These are phyloP conservation scores for Amphipoea lucens DNA, from an alignment of 2,888 invertebrate species.

Conservation along the genomic window DNA sequence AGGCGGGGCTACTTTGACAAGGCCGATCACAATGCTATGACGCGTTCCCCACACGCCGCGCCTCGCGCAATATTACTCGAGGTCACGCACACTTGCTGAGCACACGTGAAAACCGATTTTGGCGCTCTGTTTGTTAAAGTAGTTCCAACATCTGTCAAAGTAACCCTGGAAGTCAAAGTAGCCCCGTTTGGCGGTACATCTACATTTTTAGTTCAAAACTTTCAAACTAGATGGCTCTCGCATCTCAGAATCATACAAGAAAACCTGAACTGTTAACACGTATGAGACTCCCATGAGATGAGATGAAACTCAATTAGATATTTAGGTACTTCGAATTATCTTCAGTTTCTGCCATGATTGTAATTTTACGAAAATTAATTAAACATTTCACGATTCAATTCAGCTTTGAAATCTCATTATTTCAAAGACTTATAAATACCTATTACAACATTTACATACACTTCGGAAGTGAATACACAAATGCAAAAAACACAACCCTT, in stretches of 20 bases:
- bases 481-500: neutral
- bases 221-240: neutral
- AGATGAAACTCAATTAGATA: neutral
- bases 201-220: too few relatives aligned
- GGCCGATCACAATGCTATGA: too few relatives aligned
- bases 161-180: too few relatives aligned
- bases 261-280: neutral
- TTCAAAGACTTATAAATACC: neutral
- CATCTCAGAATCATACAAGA: neutral
- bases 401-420: neutral
- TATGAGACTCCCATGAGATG: neutral
- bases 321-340: neutral
- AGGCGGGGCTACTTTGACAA: too few relatives aligned
- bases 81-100: too few relatives aligned
- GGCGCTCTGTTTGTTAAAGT: too few relatives aligned
- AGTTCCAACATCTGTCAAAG: too few relatives aligned
- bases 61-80: too few relatives aligned
- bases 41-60: too few relatives aligned
- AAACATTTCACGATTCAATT: neutral
- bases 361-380: neutral
- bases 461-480: neutral
- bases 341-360: neutral
- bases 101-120: too few relatives aligned
- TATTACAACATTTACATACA: neutral
- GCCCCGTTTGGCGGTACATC: too few relatives aligned